Base-by-base conservation (phyloP, 2,797 vertebrate species). In the Karalla daura region DNA sequence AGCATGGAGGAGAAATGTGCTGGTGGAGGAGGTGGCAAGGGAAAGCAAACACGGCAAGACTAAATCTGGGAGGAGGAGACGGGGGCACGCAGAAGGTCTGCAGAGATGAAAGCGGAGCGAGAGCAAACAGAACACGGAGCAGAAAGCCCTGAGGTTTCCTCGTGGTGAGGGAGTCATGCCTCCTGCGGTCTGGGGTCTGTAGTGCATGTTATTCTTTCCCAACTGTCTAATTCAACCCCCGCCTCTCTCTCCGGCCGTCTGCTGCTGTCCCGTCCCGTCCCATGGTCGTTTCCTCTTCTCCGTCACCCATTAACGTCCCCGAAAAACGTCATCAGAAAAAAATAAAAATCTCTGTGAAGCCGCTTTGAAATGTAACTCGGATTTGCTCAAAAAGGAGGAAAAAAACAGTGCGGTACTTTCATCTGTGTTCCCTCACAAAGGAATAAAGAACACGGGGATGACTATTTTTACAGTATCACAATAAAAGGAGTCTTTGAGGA, bases 151-250 rank as follows among this genome's bases (percentile, higher is more conserved):
- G 73, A 87, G 87, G 85, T 86, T 85, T 83, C 63, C 60, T 60
- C 0, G 70, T 25, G 74, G 83, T 70, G 79, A 82, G 52, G 44
- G 72, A 83, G 86, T 85, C 81, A 30, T 80, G 86, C 80, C 82
- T 87, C 83, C 82, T 85, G 75, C 28, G 87, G 84, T 88, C 74
- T 71, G 85, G 83, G 81, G 79, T 83, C 84, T 85, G 68, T 33
- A 74, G 83, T 33, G 50, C 74, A 69, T 87, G 79, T 86, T 86
- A 63, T 84, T 77, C 78, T 86, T 84, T 78, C 74, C 74, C 81
- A 72, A 54, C 80, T 81, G 72, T 76, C 67, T 66, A 66, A 82
- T 66, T 9, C 46, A 24, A 59, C 75, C 67, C 76, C 52, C 54
- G 43, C 75, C 47, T 25, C 60, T 41, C 63, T 64, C 70, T 30